Percentiles rank a stretch among this genome's conserved stretches.
These are phyloP conservation scores for Druon quercuslanigerum DNA, from an alignment of 1,140 invertebrate genomes.

Conservation along the genomic window DNA sequence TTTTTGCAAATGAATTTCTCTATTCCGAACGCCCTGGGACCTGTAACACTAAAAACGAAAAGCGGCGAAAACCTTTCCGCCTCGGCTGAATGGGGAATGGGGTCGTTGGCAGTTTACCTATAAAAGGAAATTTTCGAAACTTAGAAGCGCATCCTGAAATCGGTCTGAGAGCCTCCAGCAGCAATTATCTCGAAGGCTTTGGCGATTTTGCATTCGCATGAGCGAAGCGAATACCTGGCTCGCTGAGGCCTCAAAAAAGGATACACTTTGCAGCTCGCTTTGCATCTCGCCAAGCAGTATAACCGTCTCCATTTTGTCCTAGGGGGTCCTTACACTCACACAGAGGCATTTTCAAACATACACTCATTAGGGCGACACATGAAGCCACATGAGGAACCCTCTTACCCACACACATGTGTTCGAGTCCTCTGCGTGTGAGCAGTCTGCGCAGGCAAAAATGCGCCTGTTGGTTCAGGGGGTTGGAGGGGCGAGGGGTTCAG, in stretches of 20 bases:
- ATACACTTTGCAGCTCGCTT: conserved; percentile 68
- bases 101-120: conserved; percentile 19
- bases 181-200: conserved; percentile 60
- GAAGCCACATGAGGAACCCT: conserved; percentile 8
- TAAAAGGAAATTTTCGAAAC: conserved; percentile 26
- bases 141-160: conserved; percentile 22
- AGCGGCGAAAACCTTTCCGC: conserved; percentile 3
- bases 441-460: conserved; percentile 47
- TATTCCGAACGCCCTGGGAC: neutral
- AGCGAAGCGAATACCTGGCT: conserved; percentile 54
- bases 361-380: conserved; percentile 59
- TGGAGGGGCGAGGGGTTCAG: neutral
- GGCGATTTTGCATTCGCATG: conserved; percentile 61
- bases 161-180: conserved; percentile 28
- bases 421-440: conserved; percentile 36
- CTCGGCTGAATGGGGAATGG: conserved; percentile 11
- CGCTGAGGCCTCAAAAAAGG: conserved; percentile 61
- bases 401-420: conserved; percentile 38
- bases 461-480: neutral
- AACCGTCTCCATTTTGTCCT: conserved; percentile 74
- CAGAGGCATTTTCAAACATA: conserved; percentile 54
- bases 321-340: conserved; percentile 68
- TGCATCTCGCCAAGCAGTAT: conserved; percentile 66
- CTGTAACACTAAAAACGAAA: neutral
- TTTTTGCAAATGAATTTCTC: conserved; percentile 13